These are phyloP conservation scores for Euproctis similis DNA, from an alignment of 2,888 invertebrate genomes.

Conservation along the genomic window DNA sequence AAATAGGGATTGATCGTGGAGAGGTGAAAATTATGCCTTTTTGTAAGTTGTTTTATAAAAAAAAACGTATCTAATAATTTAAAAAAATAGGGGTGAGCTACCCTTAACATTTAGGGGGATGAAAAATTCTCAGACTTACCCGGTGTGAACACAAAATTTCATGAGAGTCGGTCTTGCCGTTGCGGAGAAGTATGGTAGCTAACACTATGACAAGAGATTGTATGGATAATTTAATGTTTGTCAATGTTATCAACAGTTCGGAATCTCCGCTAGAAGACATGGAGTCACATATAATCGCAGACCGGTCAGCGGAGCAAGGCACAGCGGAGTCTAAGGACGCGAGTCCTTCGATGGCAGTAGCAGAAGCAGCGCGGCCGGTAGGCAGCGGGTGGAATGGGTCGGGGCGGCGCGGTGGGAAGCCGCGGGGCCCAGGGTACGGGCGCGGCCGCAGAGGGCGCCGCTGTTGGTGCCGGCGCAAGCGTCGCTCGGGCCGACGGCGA, in stretches of 20 bases:
- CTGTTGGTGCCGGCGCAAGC: slow-evolving; percentile 64
- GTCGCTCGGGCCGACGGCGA: slow-evolving; percentile 63
- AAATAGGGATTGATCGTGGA: too few relatives aligned
- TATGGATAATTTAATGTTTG: neutral
- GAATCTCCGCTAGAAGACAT: slow-evolving; percentile 56
- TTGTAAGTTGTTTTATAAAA: too few relatives aligned
- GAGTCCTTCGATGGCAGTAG: slow-evolving; percentile 15
- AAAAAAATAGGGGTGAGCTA: too few relatives aligned
- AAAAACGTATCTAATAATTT: too few relatives aligned
- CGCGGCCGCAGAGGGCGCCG: slow-evolving; percentile 50
- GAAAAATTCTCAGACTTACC: too few relatives aligned
- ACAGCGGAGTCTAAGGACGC: slow-evolving; percentile 25
- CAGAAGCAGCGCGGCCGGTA: slow-evolving; percentile 25
- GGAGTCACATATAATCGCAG: slow-evolving; percentile 62
- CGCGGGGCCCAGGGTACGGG: slow-evolving; percentile 57
- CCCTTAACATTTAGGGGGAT: too few relatives aligned
- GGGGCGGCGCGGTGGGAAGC: slow-evolving; percentile 34
- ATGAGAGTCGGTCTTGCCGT: too few relatives aligned
- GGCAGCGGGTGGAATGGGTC: slow-evolving; percentile 27
- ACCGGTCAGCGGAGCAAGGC: slow-evolving; percentile 53
- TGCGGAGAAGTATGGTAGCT: too few relatives aligned
- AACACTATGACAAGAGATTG: too few relatives aligned
- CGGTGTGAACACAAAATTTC: too few relatives aligned
- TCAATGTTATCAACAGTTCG: slow-evolving; percentile 33
- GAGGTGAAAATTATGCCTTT: too few relatives aligned